Evolutionary conservation across 2,888 invertebrate genomes (phyloP).

Genomic region (Leucophenga montana): DNA sequence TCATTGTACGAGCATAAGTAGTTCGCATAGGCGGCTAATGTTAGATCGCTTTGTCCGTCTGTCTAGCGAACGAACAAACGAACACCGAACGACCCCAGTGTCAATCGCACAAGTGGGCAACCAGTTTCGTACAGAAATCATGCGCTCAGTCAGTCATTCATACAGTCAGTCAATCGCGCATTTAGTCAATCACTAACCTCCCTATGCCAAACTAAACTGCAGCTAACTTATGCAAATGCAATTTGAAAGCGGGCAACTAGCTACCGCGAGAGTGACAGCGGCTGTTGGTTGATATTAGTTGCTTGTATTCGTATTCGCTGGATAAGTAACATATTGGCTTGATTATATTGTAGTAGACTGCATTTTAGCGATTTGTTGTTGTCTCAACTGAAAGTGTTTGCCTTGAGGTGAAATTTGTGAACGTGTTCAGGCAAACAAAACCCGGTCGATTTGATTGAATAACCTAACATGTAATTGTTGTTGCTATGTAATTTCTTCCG

Average conservation of each 20-base stretch:
- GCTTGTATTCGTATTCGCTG: not conserved
- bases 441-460: conserved; percentile 1
- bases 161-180: not conserved
- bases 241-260: conserved; percentile 52
- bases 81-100: not conserved
- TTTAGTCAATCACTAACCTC: not conserved
- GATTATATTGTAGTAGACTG: conserved; percentile 36
- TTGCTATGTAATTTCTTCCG: conserved; percentile 55
- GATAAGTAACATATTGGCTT: conserved; percentile 49
- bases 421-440: conserved; percentile 19
- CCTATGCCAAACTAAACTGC: conserved; percentile 30
- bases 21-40: not conserved
- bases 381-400: conserved; percentile 7
- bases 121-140: not conserved
- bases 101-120: conserved; percentile 2
- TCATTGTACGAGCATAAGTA: not conserved
- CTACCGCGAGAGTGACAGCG: not conserved
- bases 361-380: conserved; percentile 15
- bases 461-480: not conserved
- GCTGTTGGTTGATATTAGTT: not conserved
- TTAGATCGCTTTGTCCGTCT: not conserved
- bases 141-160: not conserved
- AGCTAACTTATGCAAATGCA: conserved; percentile 60
- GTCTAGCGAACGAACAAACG: too few species aligned
- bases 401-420: conserved; percentile 29